These are phyloP conservation scores for Tupaia tana DNA, from an alignment of 2,113 vertebrate genomes.

Conservation along the genomic window DNA sequence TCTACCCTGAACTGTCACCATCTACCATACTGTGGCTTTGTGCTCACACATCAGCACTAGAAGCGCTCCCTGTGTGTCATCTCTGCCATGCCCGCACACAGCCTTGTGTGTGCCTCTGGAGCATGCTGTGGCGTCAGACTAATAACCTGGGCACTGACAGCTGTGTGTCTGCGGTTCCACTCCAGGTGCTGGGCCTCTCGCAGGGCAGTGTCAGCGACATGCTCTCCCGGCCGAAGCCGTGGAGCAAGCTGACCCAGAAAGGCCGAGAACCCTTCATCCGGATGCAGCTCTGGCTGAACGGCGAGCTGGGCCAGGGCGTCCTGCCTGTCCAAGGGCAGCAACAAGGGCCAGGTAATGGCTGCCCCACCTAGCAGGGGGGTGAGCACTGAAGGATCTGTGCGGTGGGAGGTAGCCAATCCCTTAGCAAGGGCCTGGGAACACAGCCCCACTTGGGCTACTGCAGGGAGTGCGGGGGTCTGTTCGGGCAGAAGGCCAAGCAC, in stretches of 20 bases:
- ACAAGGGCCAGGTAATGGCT: slow-evolving; percentile 89
- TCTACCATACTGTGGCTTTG: background rate
- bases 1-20: background rate
- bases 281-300: slow-evolving; percentile 98
- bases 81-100: fast-evolving
- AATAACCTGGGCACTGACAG: background rate
- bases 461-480: fast-evolving
- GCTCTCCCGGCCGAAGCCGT: slow-evolving; percentile 95
- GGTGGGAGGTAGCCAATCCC: background rate
- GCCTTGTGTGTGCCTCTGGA: fast-evolving
- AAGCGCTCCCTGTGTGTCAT: fast-evolving
- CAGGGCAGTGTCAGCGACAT: slow-evolving; percentile 97
- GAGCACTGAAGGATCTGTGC: too few relatives aligned
- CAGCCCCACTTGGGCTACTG: background rate
- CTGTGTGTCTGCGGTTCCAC: slow-evolving; percentile 69
- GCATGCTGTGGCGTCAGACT: background rate
- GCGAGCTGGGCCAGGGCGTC: slow-evolving; percentile 94
- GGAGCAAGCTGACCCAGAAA: slow-evolving; percentile 97
- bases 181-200: slow-evolving; percentile 93
- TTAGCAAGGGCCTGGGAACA: background rate
- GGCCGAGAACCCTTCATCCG: slow-evolving; percentile 96
- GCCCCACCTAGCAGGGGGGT: background rate
- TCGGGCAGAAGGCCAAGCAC: fast-evolving
- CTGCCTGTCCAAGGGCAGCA: slow-evolving; percentile 91
- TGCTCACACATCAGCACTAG: background rate